Base-by-base conservation (phyloP, 2,888 invertebrate genomes). In the Monochamus alternatus region DNA sequence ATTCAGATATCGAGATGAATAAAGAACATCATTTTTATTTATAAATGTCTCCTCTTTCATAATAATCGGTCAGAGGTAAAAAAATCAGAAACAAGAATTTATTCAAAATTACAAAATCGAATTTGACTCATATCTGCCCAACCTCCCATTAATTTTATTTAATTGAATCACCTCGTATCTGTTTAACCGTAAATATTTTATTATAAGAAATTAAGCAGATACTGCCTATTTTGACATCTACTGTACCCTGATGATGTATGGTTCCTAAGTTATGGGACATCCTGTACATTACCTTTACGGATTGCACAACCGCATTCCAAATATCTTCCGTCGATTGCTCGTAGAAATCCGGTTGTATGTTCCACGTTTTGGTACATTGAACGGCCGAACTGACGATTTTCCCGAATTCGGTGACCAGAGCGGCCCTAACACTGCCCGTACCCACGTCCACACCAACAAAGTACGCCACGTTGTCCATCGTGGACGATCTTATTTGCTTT, bases 391-490 rank as follows among this genome's bases (percentile, higher is more conserved):
- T 91, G 5, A 93, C 78, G 47, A 96, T 91, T 86, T 92, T 92
- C 2, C 98, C 97, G 71, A 90, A 87, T 5, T 90, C 89, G 71
- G 92, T 89, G 4, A 97, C 94, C 51, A 98, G 89, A 3, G 95
- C 97, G 7, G 96, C 97, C 80, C 98, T 91, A 0, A 93, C 97
- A 89, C 98, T 97, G 12, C 95, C 95, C 2, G 97, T 97, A 5
- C 98, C 98, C 55, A 98, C 97, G 90, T 98, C 98, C 10, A 98
- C 96, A 75, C 97, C 97, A 85, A 97, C 90, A 87, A 95, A 96
- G 87, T 92, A 94, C 9, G 81, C 60, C 38, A 5, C 31, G 55
- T 72, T 59, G 58, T 66, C 60, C 75, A 75, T 75, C 5, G 67
- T 32, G 38, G 55, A 66, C 22, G 0, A 14, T 14, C 12, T 31